Conservation (phyloP, 2,113 vertebrate genomes). For the Indri indri region DNA sequence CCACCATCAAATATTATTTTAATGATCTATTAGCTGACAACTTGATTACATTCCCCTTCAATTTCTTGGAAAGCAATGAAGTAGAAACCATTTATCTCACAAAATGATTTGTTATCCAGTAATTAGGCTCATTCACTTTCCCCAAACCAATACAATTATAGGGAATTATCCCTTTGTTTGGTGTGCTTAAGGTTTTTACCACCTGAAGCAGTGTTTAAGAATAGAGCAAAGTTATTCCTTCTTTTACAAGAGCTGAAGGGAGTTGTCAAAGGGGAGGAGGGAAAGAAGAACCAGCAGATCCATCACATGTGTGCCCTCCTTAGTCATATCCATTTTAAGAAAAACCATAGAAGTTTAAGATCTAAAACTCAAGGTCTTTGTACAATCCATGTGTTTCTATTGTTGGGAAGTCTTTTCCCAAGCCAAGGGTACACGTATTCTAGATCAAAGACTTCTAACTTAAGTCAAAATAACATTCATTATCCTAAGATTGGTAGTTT, state of each 20-base stretch:
- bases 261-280: background rate
- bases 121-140: background rate
- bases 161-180: background rate
- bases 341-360: background rate
- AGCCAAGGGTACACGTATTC: background rate
- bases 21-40: background rate
- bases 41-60: conserved; percentile 38
- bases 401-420: background rate
- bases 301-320: background rate
- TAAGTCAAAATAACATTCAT: background rate
- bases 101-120: background rate
- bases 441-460: background rate
- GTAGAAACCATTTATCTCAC: conserved; percentile 23
- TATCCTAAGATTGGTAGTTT: background rate
- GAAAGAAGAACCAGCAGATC: background rate
- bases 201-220: background rate
- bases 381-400: background rate
- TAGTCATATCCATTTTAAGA: background rate
- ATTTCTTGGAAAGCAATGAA: conserved; percentile 28
- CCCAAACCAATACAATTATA: background rate
- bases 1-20: background rate
- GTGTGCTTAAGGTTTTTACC: background rate
- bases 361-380: background rate
- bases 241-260: background rate
- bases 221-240: background rate